Evolutionary conservation across 2,888 invertebrate genomes (phyloP).

Genomic region (Acronicta leporina): DNA sequence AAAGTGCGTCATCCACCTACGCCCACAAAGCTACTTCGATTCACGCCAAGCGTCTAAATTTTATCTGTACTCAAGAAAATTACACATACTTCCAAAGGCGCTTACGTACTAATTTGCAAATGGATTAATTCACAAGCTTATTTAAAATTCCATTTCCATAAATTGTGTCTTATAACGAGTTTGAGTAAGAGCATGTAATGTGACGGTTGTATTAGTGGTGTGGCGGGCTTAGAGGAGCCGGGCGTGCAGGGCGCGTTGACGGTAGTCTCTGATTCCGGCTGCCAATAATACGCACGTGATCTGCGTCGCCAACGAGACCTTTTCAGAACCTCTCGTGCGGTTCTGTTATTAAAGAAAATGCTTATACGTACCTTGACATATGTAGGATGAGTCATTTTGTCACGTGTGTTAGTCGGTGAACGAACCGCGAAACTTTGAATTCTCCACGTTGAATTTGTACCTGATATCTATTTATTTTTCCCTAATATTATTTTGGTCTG

Average conservation of each 20-base stretch:
- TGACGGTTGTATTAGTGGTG: constrained; percentile 55
- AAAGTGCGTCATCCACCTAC: constrained; percentile 54
- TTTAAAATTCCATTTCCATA: constrained; percentile 39
- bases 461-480: too few relatives aligned
- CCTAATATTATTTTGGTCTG: too few relatives aligned
- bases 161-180: constrained; percentile 21
- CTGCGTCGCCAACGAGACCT: constrained; percentile 66
- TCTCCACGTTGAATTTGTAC: too few relatives aligned
- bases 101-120: constrained; percentile 36
- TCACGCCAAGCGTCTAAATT: constrained; percentile 22
- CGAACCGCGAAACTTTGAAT: constrained; percentile 16
- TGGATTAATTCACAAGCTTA: constrained; percentile 34
- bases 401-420: constrained; percentile 46
- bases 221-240: constrained; percentile 44
- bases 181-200: constrained; percentile 28
- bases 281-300: constrained; percentile 86
- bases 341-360: constrained; percentile 73
- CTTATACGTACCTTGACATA: constrained; percentile 60
- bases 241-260: constrained; percentile 69
- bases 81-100: constrained; percentile 13
- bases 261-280: constrained; percentile 78
- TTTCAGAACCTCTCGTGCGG: constrained; percentile 63
- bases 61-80: constrained; percentile 31
- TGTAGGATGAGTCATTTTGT: constrained; percentile 63
- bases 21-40: constrained; percentile 38